phyloP scores from a whole-genome alignment of 2,888 invertebrate species.

The Encarsia formosa region DNA sequence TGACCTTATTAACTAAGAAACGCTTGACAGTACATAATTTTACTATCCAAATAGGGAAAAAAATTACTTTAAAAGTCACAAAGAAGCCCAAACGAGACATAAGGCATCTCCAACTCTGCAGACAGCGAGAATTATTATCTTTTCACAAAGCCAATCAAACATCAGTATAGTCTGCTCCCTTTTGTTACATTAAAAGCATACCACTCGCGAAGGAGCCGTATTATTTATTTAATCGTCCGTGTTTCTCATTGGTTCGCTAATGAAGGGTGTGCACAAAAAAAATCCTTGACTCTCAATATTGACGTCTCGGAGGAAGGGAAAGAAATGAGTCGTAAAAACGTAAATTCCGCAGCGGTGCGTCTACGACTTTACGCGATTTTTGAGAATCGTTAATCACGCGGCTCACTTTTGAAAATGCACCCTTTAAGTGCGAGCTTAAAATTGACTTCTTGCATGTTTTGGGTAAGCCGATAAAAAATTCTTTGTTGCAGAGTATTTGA shows the following conservation, averaged over 20 bases:
- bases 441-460: too few species aligned
- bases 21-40: too few species aligned
- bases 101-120: constrained; percentile 15
- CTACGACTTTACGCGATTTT: constrained; percentile 31
- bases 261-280: constrained; percentile 29
- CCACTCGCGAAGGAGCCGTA: constrained; percentile 11
- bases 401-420: too few species aligned
- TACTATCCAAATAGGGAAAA: too few species aligned
- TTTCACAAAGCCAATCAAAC: constrained; percentile 2
- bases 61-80: constrained; percentile 5
- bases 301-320: not conserved
- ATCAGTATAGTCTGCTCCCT: constrained; percentile 1
- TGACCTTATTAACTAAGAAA: too few species aligned
- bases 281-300: constrained; percentile 16
- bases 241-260: constrained; percentile 30
- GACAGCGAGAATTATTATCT: too few species aligned
- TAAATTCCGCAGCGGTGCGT: constrained; percentile 26
- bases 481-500: too few species aligned
- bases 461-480: too few species aligned
- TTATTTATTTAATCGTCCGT: constrained; percentile 36
- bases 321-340: constrained; percentile 13
- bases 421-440: too few species aligned
- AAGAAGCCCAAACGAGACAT: constrained; percentile 9
- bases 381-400: constrained; percentile 27
- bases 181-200: constrained; percentile 14